A percentile compares a stretch with the other conserved stretches of the same genome.
Evolutionary conservation across 2,797 vertebrate genomes (phyloP).

Genomic region (Helarctos malayanus): DNA sequence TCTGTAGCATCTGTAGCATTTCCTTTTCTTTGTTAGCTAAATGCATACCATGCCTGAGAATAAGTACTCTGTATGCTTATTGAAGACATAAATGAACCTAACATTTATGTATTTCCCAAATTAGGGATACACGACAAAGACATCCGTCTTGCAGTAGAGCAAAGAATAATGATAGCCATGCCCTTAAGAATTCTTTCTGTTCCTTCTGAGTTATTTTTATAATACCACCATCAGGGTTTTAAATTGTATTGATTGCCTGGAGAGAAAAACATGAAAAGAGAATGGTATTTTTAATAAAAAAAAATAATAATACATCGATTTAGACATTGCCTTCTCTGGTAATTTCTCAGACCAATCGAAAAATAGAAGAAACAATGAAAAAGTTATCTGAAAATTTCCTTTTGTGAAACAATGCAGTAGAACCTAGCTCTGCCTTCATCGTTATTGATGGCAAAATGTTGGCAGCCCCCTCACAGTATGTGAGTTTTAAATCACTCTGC

Average conservation of each 20-base stretch:
- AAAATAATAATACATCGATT: neutral
- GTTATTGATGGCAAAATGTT: slow-evolving; percentile 47
- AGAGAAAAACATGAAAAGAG: slow-evolving; percentile 17
- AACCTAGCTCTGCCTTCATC: slow-evolving; percentile 34
- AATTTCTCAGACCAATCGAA: neutral
- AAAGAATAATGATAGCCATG: slow-evolving; percentile 32
- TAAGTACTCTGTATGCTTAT: neutral
- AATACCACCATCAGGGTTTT: neutral
- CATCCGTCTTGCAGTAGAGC: slow-evolving; percentile 38
- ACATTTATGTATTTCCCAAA: slow-evolving; percentile 63
- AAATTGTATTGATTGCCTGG: slow-evolving; percentile 48
- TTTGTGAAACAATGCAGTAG: neutral
- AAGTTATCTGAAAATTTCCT: neutral
- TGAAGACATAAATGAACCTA: slow-evolving; percentile 55
- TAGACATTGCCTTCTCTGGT: slow-evolving; percentile 40
- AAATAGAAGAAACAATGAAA: slow-evolving; percentile 4
- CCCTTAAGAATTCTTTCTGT: slow-evolving; percentile 50
- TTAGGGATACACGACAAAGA: slow-evolving; percentile 77
- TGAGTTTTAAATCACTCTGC: slow-evolving; percentile 71
- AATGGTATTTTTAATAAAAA: slow-evolving; percentile 59
- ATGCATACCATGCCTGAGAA: neutral
- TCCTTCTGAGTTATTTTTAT: slow-evolving; percentile 64
- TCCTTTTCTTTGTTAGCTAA: slow-evolving; percentile 29
- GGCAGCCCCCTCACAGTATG: slow-evolving; percentile 32
- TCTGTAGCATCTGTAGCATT: neutral